A percentile compares a stretch with the other conserved stretches of the same genome.
These are phyloP conservation scores for Phrynosoma platyrhinos DNA, from an alignment of 2,113 vertebrate genomes.

Conservation along the genomic window DNA sequence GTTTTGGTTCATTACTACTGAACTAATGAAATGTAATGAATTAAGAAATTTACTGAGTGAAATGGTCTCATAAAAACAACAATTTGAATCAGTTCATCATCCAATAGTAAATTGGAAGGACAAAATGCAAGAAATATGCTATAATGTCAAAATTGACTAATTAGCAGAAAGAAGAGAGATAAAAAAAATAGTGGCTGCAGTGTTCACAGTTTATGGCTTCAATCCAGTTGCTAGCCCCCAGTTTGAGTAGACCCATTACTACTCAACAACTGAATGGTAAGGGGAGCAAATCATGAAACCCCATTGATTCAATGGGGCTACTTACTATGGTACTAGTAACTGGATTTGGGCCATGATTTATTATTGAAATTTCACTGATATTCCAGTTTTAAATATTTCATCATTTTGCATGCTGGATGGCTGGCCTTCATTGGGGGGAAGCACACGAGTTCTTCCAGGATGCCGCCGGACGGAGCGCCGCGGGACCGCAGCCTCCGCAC, in stretches of 20 bases:
- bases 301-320: too few relatives aligned
- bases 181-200: neutral
- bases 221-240: too few relatives aligned
- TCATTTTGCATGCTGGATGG: too few relatives aligned
- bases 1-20: conserved; percentile 78
- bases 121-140: neutral
- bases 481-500: too few relatives aligned
- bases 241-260: too few relatives aligned
- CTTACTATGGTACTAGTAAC: too few relatives aligned
- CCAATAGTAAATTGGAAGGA: conserved; percentile 45
- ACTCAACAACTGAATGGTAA: too few relatives aligned
- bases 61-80: conserved; percentile 76
- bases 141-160: conserved; percentile 11
- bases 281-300: too few relatives aligned
- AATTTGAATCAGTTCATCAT: conserved; percentile 67
- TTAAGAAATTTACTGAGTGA: conserved; percentile 71
- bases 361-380: neutral
- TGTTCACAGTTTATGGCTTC: neutral
- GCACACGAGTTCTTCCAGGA: too few relatives aligned
- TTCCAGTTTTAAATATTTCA: neutral
- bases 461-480: too few relatives aligned
- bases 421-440: too few relatives aligned
- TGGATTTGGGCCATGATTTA: neutral
- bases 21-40: conserved; percentile 79
- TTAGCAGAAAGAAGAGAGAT: neutral